These are phyloP conservation scores for Eidolon dupreanum DNA, from an alignment of 2,797 vertebrate species.

Conservation along the genomic window DNA sequence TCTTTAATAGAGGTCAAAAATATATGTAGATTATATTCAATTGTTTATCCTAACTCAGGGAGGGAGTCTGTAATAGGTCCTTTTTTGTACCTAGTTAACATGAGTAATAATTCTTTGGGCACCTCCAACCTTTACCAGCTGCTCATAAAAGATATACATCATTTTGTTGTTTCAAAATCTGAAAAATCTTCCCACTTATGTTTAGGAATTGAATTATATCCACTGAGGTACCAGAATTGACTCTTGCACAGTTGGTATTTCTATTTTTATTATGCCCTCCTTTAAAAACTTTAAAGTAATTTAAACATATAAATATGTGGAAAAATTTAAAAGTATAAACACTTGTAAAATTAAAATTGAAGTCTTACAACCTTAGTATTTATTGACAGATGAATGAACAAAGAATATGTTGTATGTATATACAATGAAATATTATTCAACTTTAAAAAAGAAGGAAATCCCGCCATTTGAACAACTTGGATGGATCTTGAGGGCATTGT, in stretches of 20 bases:
- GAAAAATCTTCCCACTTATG: not conserved
- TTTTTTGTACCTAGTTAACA: not conserved
- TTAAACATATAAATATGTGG: not conserved
- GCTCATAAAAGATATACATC: not conserved
- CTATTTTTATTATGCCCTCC: not conserved
- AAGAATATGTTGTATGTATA: not conserved
- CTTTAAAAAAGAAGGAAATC: not conserved
- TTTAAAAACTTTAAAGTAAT: not conserved
- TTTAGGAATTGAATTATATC: not conserved
- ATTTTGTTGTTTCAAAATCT: constrained; percentile 21
- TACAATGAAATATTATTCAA: not conserved
- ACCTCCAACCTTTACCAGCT: not conserved
- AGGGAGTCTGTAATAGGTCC: not conserved
- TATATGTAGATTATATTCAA: not conserved
- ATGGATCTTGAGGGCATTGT: not conserved
- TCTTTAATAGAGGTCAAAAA: not conserved
- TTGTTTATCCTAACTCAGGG: not conserved
- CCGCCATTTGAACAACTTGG: not conserved
- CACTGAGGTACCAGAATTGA: not conserved
- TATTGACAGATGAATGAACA: not conserved
- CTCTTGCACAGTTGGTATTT: not conserved
- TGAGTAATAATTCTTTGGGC: not conserved
- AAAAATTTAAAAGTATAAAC: not conserved
- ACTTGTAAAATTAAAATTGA: not conserved
- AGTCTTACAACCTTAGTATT: not conserved